A percentile compares a stretch with the other conserved stretches of the same genome.
Evolutionary conservation across 2,113 vertebrate species (phyloP).

Genomic region (Gadus chalcogrammus): DNA sequence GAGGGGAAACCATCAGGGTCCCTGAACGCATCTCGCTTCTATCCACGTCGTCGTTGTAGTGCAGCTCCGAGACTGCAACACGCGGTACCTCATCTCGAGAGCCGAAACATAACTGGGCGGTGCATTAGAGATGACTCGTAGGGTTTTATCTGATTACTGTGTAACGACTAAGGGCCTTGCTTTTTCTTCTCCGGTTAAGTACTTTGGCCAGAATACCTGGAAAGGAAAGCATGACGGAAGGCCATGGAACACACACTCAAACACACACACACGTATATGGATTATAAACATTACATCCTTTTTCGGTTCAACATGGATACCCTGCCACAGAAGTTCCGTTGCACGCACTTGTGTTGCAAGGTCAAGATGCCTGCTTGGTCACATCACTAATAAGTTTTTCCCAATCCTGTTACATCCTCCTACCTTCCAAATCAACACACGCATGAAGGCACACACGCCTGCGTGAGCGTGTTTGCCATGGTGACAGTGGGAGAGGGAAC

Average conservation of each 20-base stretch:
- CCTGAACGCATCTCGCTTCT: constrained; percentile 50
- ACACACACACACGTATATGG: background rate
- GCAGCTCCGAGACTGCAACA: background rate
- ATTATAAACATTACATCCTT: no score
- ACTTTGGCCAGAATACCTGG: background rate
- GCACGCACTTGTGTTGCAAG: no score
- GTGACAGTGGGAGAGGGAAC: no score
- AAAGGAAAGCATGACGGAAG: constrained; percentile 12
- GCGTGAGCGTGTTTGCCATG: no score
- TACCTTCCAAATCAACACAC: no score
- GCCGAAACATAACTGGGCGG: constrained; percentile 27
- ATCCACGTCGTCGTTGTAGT: constrained; percentile 29
- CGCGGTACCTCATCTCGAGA: constrained; percentile 18
- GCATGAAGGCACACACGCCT: no score
- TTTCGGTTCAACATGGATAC: no score
- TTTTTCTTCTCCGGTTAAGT: constrained; percentile 1
- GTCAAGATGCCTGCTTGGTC: no score
- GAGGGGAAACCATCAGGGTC: constrained; percentile 37
- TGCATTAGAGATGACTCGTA: constrained; percentile 14
- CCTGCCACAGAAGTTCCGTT: no score
- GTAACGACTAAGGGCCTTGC: background rate
- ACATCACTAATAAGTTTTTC: no score
- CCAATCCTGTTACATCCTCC: no score
- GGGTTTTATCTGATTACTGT: constrained; percentile 16
- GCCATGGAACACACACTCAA: background rate